Conservation (phyloP, 2,113 vertebrate species). For the Pungitius pungitius region DNA sequence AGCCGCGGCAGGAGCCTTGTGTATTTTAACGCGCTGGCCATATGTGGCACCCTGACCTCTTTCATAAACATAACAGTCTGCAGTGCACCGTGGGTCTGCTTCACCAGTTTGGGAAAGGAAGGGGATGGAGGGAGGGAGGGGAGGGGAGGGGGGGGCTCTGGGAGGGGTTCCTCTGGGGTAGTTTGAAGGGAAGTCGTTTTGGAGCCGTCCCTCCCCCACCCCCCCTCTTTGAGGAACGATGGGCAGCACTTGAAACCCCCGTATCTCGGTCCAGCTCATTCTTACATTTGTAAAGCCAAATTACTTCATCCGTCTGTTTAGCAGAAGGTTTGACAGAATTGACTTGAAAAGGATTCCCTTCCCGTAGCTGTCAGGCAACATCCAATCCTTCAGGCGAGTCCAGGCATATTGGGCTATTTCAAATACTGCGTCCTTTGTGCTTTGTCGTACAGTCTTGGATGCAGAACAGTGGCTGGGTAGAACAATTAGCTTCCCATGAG, state of each 20-base stretch:
- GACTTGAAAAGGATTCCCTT: constrained; percentile 73
- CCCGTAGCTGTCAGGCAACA: constrained; percentile 67
- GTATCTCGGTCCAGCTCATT: constrained; percentile 66
- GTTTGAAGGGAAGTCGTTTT: constrained; percentile 68
- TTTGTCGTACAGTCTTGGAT: constrained; percentile 65
- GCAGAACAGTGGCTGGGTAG: constrained; percentile 68
- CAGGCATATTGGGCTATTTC: constrained; percentile 64
- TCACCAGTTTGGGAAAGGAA: constrained; percentile 59
- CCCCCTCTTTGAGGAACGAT: constrained; percentile 74
- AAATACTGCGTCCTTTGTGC: constrained; percentile 61
- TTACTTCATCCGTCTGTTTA: constrained; percentile 72
- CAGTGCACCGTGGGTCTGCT: constrained; percentile 66
- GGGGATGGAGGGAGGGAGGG: constrained; percentile 57
- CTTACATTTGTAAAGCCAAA: constrained; percentile 69
- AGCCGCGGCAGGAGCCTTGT: constrained; percentile 77
- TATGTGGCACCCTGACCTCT: constrained; percentile 83
- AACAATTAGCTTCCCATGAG: constrained; percentile 71
- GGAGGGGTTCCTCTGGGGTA: constrained; percentile 52
- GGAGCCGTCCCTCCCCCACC: constrained; percentile 57
- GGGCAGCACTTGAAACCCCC: constrained; percentile 74
- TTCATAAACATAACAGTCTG: constrained; percentile 81
- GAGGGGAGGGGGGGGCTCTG: constrained; percentile 39
- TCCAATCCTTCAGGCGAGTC: constrained; percentile 70
- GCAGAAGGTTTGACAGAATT: constrained; percentile 76
- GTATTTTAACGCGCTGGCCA: constrained; percentile 81